Evolutionary conservation across 37 sponge, comb jelly and placozoan species (phyloP), one percentile per base, ranked within the genome.

Genomic region (Agelas oroides): DNA sequence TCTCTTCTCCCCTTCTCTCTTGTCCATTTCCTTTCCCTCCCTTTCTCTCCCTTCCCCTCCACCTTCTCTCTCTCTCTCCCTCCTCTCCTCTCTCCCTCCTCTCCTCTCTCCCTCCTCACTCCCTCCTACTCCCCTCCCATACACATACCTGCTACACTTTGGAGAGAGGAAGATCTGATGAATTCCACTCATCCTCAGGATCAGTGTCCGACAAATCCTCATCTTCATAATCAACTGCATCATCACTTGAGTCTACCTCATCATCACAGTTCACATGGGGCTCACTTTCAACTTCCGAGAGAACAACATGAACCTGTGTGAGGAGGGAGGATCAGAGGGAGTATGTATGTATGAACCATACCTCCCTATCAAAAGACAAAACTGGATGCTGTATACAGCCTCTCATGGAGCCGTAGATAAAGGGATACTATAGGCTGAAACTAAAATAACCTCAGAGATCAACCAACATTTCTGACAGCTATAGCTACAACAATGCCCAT

Each of bases 201-300:
- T 91, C 91, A 27, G 87, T 91, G 70, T 91, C 91, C 59, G 91
- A 91, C 52, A 86, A 54, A 72, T 91, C 64, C 35, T 81, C 81
- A 37, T 75, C 82, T n/a, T n/a, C n/a, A 13, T 79, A 59, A 2
- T 84, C 86, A 24, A 76, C 74, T 11, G 36, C 41, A 34, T 54
- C 63, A 40, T 70, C 85, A 0, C 32, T 20, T 18, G 12, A 19
- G 12, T 36, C 28, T 1, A 34, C 67, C 24, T 68, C 81, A 0
- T 11, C 36, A 16, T 40, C 36, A 53, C 19, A 75, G 28, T 73
- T 61, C 21, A 55, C 21, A 24, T 36, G 6, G 46, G 3, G 27
- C 18, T 53, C 71, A 37, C 40, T 71, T 69, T 37, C 74, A 25
- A 84, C 86, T 55, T 85, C 77, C 2, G 91, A 91, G 0, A 91